A percentile compares a stretch with the other conserved stretches of the same genome.
These are phyloP conservation scores for Microctonus aethiopoides DNA, from an alignment of 2,888 invertebrate species.

Conservation along the genomic window DNA sequence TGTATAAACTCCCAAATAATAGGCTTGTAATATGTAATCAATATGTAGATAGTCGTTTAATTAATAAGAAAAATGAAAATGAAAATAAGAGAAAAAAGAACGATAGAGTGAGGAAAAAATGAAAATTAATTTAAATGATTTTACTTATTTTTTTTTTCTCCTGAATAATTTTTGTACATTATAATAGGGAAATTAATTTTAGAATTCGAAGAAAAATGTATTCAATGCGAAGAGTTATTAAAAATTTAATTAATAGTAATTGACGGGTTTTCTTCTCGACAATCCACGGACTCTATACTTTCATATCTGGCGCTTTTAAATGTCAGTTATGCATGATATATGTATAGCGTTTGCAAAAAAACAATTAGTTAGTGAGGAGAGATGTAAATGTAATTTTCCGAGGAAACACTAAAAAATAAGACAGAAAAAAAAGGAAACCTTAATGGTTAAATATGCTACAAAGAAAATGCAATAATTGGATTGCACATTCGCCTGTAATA, in stretches of 20 bases:
- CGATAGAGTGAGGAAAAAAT: constrained; percentile 47
- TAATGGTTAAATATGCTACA: constrained; percentile 14
- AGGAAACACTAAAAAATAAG: neutral
- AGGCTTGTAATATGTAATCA: constrained; percentile 54
- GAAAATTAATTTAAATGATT: constrained; percentile 59
- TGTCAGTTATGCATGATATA: constrained; percentile 20
- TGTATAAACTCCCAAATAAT: constrained; percentile 52
- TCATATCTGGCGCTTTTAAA: constrained; percentile 50
- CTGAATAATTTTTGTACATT: constrained; percentile 64
- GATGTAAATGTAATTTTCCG: no score
- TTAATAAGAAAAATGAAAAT: constrained; percentile 22
- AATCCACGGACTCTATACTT: constrained; percentile 54
- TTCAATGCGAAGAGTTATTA: constrained; percentile 35
- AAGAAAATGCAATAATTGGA: constrained; percentile 46
- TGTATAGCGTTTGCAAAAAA: constrained; percentile 33
- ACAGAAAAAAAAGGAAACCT: constrained; percentile 14
- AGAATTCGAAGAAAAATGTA: constrained; percentile 48
- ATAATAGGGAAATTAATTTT: constrained; percentile 52
- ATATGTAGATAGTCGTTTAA: constrained; percentile 62
- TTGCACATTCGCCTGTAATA: constrained; percentile 64
- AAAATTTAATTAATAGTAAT: constrained; percentile 15
- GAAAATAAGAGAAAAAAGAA: neutral
- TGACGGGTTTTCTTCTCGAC: neutral
- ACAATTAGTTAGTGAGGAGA: constrained; percentile 2
- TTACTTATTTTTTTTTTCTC: constrained; percentile 49